Conservation (phyloP, 2,113 vertebrate species). For the Dolichallabes microphthalmus region DNA sequence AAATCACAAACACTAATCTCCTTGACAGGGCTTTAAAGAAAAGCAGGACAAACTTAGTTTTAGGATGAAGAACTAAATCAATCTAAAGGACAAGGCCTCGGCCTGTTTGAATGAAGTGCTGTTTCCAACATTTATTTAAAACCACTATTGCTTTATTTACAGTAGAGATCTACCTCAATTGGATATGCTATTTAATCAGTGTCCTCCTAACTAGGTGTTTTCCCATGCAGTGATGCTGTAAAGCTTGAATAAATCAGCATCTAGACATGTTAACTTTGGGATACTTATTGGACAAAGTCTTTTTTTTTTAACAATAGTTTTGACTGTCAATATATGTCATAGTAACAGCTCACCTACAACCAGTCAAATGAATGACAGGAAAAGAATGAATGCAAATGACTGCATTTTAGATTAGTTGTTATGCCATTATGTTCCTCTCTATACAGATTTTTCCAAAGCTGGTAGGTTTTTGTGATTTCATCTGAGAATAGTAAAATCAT, state of each 20-base stretch:
- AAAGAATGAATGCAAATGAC: too few species aligned
- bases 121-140: conserved; percentile 53
- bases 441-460: background rate
- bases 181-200: conserved; percentile 39
- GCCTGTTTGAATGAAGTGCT: conserved; percentile 21
- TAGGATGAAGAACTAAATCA: conserved; percentile 25
- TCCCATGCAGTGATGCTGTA: conserved; percentile 6
- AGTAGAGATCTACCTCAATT: conserved; percentile 89
- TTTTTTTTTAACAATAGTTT: background rate
- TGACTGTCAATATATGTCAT: background rate
- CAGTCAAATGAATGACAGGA: background rate
- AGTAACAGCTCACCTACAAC: background rate
- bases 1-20: conserved; percentile 12
- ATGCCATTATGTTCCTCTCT: background rate
- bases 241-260: background rate
- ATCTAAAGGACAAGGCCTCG: background rate
- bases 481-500: conserved; percentile 11
- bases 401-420: background rate
- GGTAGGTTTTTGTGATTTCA: conserved; percentile 16
- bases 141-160: conserved; percentile 67
- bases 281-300: background rate
- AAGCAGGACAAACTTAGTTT: conserved; percentile 43
- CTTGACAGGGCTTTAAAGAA: conserved; percentile 54
- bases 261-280: background rate
- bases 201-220: background rate